These are phyloP conservation scores for Dysdera silvatica DNA, from an alignment of 1,140 invertebrate species.

Conservation along the genomic window DNA sequence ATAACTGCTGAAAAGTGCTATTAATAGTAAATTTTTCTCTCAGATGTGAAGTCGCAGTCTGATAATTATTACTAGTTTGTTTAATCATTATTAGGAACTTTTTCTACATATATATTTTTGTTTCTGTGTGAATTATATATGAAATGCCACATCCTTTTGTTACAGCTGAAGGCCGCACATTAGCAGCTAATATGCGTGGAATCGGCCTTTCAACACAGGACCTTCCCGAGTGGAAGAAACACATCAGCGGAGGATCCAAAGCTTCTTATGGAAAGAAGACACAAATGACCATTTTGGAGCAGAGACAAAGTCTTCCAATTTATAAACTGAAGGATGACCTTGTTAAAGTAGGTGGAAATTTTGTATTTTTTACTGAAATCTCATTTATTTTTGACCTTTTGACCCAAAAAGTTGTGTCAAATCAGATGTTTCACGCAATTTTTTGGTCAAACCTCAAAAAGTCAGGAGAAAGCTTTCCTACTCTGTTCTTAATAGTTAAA, in stretches of 20 bases:
- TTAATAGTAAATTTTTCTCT: too few species aligned
- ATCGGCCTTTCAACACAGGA: slow-evolving; percentile 75
- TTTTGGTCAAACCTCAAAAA: too few species aligned
- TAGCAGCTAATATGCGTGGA: slow-evolving; percentile 70
- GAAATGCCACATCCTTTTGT: slow-evolving; percentile 18
- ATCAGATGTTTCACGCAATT: too few species aligned
- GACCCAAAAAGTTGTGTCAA: too few species aligned
- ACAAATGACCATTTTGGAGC: slow-evolving; percentile 88
- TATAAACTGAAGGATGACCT: slow-evolving; percentile 92
- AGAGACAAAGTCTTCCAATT: slow-evolving; percentile 90
- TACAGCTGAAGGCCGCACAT: slow-evolving; percentile 55
- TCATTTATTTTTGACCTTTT: not conserved
- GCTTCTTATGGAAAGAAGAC: slow-evolving; percentile 98
- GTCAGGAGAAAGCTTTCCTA: too few species aligned
- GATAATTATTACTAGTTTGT: too few species aligned
- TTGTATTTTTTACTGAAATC: not conserved
- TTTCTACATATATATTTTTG: too few species aligned
- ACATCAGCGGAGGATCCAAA: slow-evolving; percentile 94
- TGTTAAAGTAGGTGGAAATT: slow-evolving; percentile 72
- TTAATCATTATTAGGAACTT: too few species aligned
- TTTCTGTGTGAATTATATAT: too few species aligned
- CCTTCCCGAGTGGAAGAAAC: slow-evolving; percentile 98
- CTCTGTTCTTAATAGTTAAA: too few species aligned
- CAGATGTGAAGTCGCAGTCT: too few species aligned
- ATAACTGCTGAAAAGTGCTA: too few species aligned